Percentiles rank a stretch among this genome's conserved stretches.
Conservation (phyloP, 2,113 vertebrate genomes). For the Genyomyrus donnyi region DNA sequence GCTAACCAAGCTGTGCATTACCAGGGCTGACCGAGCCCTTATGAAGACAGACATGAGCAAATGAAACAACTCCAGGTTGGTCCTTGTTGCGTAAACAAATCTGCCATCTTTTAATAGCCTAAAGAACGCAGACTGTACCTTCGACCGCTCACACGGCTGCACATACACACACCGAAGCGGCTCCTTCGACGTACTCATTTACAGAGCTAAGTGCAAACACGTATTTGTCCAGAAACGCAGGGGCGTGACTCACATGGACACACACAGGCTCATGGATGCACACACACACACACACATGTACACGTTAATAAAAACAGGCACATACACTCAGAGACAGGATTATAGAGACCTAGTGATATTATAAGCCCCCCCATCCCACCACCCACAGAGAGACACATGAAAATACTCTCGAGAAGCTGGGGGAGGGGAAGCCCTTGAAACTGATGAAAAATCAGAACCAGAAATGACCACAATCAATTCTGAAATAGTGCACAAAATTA, state of each 20-base stretch:
- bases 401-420: background rate
- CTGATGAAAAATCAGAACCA: constrained; percentile 81
- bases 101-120: constrained; percentile 46
- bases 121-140: background rate
- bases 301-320: constrained; percentile 20
- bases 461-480: constrained; percentile 90
- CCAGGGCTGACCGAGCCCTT: background rate
- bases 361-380: background rate
- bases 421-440: constrained; percentile 58
- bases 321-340: background rate
- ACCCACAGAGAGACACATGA: constrained; percentile 9
- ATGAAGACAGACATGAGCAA: constrained; percentile 45
- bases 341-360: background rate
- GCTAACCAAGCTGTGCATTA: background rate
- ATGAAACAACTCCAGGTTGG: constrained; percentile 47
- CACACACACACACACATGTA: constrained; percentile 14
- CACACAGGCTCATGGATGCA: background rate
- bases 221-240: background rate
- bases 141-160: background rate
- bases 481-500: constrained; percentile 94
- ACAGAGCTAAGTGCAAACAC: constrained; percentile 11
- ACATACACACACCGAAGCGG: background rate
- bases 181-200: too few species aligned
- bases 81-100: constrained; percentile 62
- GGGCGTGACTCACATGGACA: background rate